Evolutionary conservation across 2,797 vertebrate genomes (phyloP).

Genomic region (Labroides dimidiatus): DNA sequence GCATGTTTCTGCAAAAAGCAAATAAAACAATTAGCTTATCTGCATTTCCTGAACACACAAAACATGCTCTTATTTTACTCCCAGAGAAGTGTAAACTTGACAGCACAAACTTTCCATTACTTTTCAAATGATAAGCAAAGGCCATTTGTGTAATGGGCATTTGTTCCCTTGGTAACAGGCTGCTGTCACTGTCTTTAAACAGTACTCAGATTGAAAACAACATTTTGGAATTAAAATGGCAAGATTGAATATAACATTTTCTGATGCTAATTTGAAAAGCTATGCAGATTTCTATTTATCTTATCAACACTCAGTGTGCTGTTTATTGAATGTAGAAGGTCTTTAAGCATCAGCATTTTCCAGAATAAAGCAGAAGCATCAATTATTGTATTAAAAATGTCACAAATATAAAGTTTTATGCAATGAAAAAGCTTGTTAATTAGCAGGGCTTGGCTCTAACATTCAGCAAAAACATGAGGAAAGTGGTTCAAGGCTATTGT

Average conservation of each 20-base stretch:
- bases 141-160: constrained; percentile 11
- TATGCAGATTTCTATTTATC: not conserved
- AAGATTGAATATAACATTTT: not conserved
- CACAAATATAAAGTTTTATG: not conserved
- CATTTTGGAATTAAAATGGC: not conserved
- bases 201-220: not conserved
- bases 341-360: not conserved
- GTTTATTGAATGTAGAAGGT: not conserved
- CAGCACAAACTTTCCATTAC: constrained; percentile 5
- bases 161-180: constrained; percentile 27
- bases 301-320: not conserved
- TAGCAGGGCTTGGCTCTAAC: not conserved
- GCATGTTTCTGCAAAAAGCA: not conserved
- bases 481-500: no score
- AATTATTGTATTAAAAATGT: not conserved
- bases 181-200: constrained; percentile 4
- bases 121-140: not conserved
- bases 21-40: not conserved
- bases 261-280: not conserved
- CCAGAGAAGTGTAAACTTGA: not conserved
- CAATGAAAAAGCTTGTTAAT: not conserved
- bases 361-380: not conserved
- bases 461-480: no score
- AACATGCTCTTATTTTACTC: constrained; percentile 1
- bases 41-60: not conserved